A percentile compares a stretch with the other conserved stretches of the same genome.
These are phyloP conservation scores for Nomada hirtipes DNA, from an alignment of 2,888 invertebrate genomes.

Conservation along the genomic window DNA sequence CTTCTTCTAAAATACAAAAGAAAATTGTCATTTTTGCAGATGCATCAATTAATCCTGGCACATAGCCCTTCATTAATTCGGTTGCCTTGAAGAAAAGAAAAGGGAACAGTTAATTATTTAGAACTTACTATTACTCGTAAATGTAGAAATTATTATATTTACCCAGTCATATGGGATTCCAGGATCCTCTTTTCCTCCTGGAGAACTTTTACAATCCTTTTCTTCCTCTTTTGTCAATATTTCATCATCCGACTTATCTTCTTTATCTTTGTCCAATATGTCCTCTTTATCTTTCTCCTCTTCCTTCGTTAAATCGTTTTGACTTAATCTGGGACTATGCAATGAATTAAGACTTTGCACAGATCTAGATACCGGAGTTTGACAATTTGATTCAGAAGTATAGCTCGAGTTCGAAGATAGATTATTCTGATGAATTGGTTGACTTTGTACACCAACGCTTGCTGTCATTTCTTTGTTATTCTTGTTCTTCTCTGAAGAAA, in stretches of 20 bases:
- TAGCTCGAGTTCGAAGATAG: conserved; percentile 64
- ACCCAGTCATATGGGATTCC: conserved; percentile 96
- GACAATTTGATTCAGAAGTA: conserved; percentile 63
- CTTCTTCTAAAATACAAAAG: conserved; percentile 95
- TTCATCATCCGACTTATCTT: conserved; percentile 84
- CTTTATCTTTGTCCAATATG: conserved; percentile 86
- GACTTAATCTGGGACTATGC: conserved; percentile 68
- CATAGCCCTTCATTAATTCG: conserved; percentile 93
- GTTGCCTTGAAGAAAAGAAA: conserved; percentile 85
- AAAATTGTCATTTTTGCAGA: conserved; percentile 98
- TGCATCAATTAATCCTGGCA: conserved; percentile 95
- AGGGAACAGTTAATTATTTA: background rate
- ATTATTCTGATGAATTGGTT: conserved; percentile 70
- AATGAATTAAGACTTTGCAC: conserved; percentile 56
- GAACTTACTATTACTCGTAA: conserved; percentile 3
- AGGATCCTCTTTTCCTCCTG: conserved; percentile 88
- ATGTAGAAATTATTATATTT: conserved; percentile 45
- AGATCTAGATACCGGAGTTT: conserved; percentile 62
- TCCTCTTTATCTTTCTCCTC: conserved; percentile 85
- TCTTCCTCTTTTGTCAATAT: conserved; percentile 85
- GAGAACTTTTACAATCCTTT: conserved; percentile 86
- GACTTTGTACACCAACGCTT: conserved; percentile 72
- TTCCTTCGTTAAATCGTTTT: conserved; percentile 84
- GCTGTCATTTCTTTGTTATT: conserved; percentile 71
- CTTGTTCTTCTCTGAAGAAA: conserved; percentile 66